Conservation (phyloP, 2,113 vertebrate species). For the Amphiprion percula region DNA sequence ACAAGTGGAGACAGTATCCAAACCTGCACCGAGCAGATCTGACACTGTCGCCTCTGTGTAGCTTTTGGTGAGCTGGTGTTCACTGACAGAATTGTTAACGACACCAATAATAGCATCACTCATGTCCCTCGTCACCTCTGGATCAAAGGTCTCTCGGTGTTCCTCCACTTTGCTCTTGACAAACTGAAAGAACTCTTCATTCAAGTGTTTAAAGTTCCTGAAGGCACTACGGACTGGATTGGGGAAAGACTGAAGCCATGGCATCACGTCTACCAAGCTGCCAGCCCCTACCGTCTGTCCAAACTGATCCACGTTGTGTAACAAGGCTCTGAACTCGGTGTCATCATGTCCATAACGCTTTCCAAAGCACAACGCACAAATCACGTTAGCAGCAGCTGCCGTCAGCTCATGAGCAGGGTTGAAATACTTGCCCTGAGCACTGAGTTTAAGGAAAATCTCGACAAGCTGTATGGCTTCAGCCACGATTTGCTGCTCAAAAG, state of each 20-base stretch:
- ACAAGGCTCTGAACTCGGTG: slow-evolving; percentile 83
- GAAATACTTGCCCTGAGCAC: slow-evolving; percentile 70
- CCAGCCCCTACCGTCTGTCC: slow-evolving; percentile 87
- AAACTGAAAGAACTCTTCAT: slow-evolving; percentile 84
- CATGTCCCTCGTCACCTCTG: slow-evolving; percentile 76
- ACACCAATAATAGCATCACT: slow-evolving; percentile 82
- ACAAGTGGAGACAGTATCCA: slow-evolving; percentile 83
- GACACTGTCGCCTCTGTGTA: slow-evolving; percentile 80
- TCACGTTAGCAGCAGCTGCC: slow-evolving; percentile 87
- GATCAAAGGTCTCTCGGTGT: slow-evolving; percentile 82
- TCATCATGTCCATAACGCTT: slow-evolving; percentile 86
- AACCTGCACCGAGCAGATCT: slow-evolving; percentile 87
- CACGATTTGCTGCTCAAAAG: slow-evolving; percentile 85
- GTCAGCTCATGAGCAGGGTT: slow-evolving; percentile 82
- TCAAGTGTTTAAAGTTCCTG: slow-evolving; percentile 84
- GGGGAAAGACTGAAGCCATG: slow-evolving; percentile 88
- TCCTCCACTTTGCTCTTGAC: slow-evolving; percentile 82
- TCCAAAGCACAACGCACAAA: slow-evolving; percentile 89
- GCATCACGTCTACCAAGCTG: slow-evolving; percentile 89
- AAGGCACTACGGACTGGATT: slow-evolving; percentile 87
- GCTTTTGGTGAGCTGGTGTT: slow-evolving; percentile 68
- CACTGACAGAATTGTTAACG: slow-evolving; percentile 56
- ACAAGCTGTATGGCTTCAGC: slow-evolving; percentile 84
- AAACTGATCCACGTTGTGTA: slow-evolving; percentile 81
- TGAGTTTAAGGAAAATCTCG: slow-evolving; percentile 72